Conservation (phyloP, 1,140 invertebrate genomes). For the Fopius arisanus region DNA sequence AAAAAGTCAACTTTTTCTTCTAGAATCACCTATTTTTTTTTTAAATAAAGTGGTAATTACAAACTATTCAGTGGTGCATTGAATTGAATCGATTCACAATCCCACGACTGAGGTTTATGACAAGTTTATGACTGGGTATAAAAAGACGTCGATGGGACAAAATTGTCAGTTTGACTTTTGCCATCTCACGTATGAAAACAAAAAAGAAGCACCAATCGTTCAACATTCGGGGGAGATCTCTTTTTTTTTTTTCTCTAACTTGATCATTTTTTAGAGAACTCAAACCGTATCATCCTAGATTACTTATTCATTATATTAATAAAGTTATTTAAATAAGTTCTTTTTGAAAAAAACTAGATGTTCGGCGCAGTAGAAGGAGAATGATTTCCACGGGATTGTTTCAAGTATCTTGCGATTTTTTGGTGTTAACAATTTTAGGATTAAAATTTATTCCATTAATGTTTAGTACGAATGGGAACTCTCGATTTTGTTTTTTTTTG, state of each 20-base stretch:
- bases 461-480: not conserved
- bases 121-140: not conserved
- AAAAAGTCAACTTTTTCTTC: not conserved
- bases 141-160: not conserved
- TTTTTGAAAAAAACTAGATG: not conserved
- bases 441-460: conserved; percentile 4
- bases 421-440: not conserved
- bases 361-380: not conserved
- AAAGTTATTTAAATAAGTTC: not conserved
- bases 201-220: not conserved
- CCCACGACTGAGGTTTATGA: not conserved
- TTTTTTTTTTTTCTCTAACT: not conserved
- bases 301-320: not conserved
- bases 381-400: not conserved
- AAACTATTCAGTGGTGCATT: not conserved
- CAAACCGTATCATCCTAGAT: not conserved
- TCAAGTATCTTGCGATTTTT: not conserved
- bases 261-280: not conserved
- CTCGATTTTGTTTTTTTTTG: not conserved
- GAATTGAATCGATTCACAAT: not conserved
- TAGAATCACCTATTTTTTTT: not conserved
- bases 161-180: not conserved
- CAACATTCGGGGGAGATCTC: not conserved
- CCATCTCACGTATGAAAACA: not conserved
- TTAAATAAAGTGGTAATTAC: not conserved